phyloP scores from a whole-genome alignment of 2,797 vertebrate species.

The Ctenochaetus hawaiiensis region DNA sequence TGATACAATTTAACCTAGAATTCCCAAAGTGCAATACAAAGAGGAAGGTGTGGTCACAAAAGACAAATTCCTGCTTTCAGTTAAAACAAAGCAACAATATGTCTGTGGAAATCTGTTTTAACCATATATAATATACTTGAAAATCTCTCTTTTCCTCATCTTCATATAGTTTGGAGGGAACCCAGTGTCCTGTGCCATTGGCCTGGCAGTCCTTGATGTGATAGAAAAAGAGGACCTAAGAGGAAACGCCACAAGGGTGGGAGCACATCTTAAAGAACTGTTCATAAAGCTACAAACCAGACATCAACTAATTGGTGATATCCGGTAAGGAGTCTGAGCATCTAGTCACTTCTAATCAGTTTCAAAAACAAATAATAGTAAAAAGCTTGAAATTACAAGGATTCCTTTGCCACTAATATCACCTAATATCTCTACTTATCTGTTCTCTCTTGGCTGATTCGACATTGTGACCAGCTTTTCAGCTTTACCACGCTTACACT shows the following conservation, averaged over 20 bases:
- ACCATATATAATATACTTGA: background rate
- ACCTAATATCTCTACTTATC: background rate
- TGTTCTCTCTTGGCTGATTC: background rate
- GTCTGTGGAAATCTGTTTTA: background rate
- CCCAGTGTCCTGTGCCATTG: slow-evolving; percentile 94
- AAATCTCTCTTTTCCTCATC: background rate
- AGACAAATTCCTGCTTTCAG: background rate
- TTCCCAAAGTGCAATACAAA: background rate
- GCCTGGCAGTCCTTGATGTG: slow-evolving; percentile 91
- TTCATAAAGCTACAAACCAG: slow-evolving; percentile 86
- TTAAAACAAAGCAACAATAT: background rate
- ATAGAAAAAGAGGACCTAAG: slow-evolving; percentile 91
- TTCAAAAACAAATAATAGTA: background rate
- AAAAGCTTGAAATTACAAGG: background rate
- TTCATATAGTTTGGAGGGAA: slow-evolving; percentile 92
- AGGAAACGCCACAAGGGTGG: slow-evolving; percentile 88
- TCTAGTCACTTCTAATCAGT: no score
- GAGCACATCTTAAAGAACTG: slow-evolving; percentile 87
- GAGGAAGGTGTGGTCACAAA: background rate
- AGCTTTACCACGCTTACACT: no score
- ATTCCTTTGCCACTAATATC: background rate
- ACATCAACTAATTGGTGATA: slow-evolving; percentile 91
- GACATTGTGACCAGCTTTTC: no score
- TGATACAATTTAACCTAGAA: background rate
- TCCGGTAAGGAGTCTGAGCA: slow-evolving; percentile 86